Evolutionary conservation across 2,113 vertebrate genomes (phyloP), one percentile per base, ranked within the genome.

Genomic region (Xiphophorus maculatus): DNA sequence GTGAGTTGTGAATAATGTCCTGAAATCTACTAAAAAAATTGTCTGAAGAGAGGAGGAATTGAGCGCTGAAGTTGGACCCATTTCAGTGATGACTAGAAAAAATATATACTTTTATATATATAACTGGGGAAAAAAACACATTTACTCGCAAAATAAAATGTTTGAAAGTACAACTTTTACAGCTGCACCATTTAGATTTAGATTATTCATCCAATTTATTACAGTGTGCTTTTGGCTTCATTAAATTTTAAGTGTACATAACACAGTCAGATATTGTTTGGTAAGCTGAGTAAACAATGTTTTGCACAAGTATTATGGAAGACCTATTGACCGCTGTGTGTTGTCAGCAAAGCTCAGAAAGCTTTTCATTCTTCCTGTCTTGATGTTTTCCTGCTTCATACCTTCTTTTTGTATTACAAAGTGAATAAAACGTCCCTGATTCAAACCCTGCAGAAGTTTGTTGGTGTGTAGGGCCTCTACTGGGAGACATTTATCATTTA

Each of bases 301-400:
- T 19, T 48, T 48, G 15, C 30, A 25, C 28, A 75, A 37, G 73
- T 77, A 44, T 70, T 10, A 15, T n/a, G 12, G 30, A 13, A 25
- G 60, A 74, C 2, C 62, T 74, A 84, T 75, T 81, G 77, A 76
- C 77, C 70, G n/a, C 37, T 61, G 61, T 40, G 64, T 69, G 51
- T 80, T 67, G 28, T 74, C 48, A 69, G 61, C 29, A 27, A 66
- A 71, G 58, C 66, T 78, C 58, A 35, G 37, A 75, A 71, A 75
- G 64, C 69, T 81, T 60, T 82, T 66, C 29, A 61, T 37, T 19
- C 15, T 64, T 63, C 66, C 69, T 64, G 29, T 78, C 85, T 85
- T 82, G 63, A 81, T 77, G 67, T 79, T 79, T 77, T 64, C 48
- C 33, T 74, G n/a, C 28, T 14, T 60, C 11, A 14, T 42, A 4